These are phyloP conservation scores for Petrocephalus zakoni DNA, from an alignment of 2,113 vertebrate species.

Conservation along the genomic window DNA sequence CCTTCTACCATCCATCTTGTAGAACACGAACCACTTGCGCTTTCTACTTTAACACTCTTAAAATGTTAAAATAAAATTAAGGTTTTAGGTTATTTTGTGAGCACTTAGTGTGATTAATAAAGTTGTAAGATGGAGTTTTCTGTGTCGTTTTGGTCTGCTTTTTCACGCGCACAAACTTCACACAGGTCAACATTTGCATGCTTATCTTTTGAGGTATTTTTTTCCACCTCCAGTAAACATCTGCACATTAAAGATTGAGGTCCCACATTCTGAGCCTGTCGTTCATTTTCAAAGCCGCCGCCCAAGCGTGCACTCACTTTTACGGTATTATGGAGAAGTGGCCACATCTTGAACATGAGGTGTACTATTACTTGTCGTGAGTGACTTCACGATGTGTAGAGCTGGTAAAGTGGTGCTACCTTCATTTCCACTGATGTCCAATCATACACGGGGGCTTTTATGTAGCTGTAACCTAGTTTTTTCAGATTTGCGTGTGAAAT, in stretches of 20 bases:
- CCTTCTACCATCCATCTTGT: slow-evolving; percentile 48
- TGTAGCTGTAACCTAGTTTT: not conserved
- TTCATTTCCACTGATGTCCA: not conserved
- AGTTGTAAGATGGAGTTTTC: slow-evolving; percentile 46
- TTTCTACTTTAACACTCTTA: slow-evolving; percentile 62
- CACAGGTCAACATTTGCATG: not conserved
- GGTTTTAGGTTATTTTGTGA: slow-evolving; percentile 62
- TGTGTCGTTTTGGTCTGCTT: slow-evolving; percentile 27
- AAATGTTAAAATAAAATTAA: slow-evolving; percentile 53
- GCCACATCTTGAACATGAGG: not conserved
- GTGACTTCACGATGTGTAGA: not conserved
- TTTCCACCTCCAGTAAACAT: not conserved
- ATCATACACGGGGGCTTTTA: not conserved
- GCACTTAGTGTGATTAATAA: slow-evolving; percentile 75
- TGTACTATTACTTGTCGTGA: not conserved
- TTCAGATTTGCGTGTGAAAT: not conserved
- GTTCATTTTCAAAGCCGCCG: not conserved
- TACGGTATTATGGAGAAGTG: not conserved
- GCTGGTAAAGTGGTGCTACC: not conserved
- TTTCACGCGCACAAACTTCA: not conserved
- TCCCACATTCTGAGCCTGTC: not conserved
- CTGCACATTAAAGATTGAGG: not conserved
- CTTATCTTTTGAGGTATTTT: not conserved
- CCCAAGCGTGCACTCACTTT: not conserved
- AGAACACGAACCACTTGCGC: slow-evolving; percentile 57